Evolutionary conservation across 2,888 invertebrate species (phyloP), one percentile per base, ranked within the genome.

Genomic region (Phortica okadai): DNA sequence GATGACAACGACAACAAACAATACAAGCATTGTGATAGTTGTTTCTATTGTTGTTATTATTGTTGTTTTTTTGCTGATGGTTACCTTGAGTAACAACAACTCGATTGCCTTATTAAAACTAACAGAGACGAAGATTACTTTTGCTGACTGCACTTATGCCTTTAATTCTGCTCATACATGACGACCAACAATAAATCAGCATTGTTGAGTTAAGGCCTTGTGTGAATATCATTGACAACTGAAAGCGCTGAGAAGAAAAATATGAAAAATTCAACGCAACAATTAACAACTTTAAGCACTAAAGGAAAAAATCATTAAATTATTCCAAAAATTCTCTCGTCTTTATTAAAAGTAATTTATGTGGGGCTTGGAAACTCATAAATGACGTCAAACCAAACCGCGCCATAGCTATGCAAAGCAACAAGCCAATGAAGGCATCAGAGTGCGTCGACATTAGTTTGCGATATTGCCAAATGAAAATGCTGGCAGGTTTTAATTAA

Each of bases 401-500:
- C 56, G 25, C 2, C 33, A 33, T 33, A 5, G 42, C 42, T 14
- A 14, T 11, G 21, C 14, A 6, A 1, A 42, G 44, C 41, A 42
- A 45, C 25, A 54, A 21, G 11, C 4, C 44, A 14, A 6, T 6
- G 25, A 14, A 50, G 11, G 56, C n/a, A 56, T 2, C n/a, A 56
- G 6, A n/a, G 56, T 16, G 14, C 33, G 33, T 33, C 33, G 33
- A 33, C n/a, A 5, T 56, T 56, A 0, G n/a, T 14, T 56, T 6
- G 11, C 14, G 11, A 33, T 33, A 33, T 2, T 11, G 50, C 50
- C 42, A 33, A 54, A 10, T 54, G 67, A n/a, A 54, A 44, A 1
- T 69, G 25, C 80, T 82, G 83, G 83, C 84, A 84, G 83, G 82
- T 82, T 83, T 87, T 87, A 89, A 88, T 86, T 87, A 88, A 87